These are phyloP conservation scores for Amphiprion ocellaris DNA, from an alignment of 2,113 vertebrate species.

Conservation along the genomic window DNA sequence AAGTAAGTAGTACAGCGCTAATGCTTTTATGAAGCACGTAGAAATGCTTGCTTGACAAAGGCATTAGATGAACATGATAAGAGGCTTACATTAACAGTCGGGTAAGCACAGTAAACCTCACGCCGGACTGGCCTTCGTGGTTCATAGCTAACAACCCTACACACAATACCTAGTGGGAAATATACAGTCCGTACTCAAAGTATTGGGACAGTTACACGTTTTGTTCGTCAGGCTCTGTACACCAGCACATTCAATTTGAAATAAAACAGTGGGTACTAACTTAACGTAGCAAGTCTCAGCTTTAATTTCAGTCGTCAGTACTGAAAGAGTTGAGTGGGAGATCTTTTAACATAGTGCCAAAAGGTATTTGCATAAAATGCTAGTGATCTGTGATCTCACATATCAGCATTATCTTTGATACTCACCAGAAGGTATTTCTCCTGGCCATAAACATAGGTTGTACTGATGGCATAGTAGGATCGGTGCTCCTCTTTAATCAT, in stretches of 20 bases:
- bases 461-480: constrained; percentile 96
- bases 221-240: not conserved
- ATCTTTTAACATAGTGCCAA: not conserved
- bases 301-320: not conserved
- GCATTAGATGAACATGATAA: constrained; percentile 39
- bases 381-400: not conserved
- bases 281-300: not conserved
- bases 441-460: constrained; percentile 95
- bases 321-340: not conserved
- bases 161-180: not conserved
- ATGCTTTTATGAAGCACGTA: constrained; percentile 24
- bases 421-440: constrained; percentile 98
- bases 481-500: constrained; percentile 91
- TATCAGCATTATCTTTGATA: not conserved
- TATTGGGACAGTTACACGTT: not conserved
- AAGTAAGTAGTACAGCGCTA: not conserved
- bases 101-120: constrained; percentile 45
- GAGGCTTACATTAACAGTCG: constrained; percentile 40
- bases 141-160: constrained; percentile 9
- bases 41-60: constrained; percentile 44
- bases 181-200: not conserved
- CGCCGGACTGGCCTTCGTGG: not conserved
- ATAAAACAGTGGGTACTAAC: not conserved
- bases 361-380: not conserved
- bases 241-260: not conserved